A percentile compares a stretch with the other conserved stretches of the same genome.
phyloP scores from a whole-genome alignment of 2,113 vertebrate genomes.

The Ivindomyrus marchei region DNA sequence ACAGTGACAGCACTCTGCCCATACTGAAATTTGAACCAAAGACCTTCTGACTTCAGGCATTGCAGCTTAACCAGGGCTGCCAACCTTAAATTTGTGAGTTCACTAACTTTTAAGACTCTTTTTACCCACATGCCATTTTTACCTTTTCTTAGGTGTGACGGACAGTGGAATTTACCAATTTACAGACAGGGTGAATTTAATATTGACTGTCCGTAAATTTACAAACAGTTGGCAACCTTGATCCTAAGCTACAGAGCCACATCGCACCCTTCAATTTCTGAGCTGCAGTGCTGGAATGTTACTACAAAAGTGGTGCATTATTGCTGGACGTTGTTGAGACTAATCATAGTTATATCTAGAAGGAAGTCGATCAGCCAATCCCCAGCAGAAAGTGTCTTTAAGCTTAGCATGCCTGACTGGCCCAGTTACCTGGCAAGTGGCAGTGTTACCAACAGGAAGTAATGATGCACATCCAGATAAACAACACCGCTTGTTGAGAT shows the following conservation, averaged over 20 bases:
- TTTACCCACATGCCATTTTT: not conserved
- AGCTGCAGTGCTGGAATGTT: not conserved
- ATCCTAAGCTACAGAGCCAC: not conserved
- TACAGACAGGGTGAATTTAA: not conserved
- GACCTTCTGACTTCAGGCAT: not conserved
- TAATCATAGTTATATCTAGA: not conserved
- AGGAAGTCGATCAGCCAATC: not conserved
- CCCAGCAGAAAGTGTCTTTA: not conserved
- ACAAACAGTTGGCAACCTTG: not conserved
- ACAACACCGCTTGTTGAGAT: conserved; percentile 24
- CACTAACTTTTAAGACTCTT: not conserved
- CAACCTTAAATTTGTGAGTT: not conserved
- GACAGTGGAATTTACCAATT: not conserved
- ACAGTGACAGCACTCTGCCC: not conserved
- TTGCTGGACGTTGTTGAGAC: not conserved
- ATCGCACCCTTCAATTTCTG: not conserved
- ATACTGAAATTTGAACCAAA: not conserved
- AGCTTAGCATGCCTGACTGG: conserved; percentile 13
- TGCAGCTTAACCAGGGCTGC: not conserved
- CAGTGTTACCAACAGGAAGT: conserved; percentile 21
- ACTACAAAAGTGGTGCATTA: not conserved
- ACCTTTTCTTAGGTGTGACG: not conserved
- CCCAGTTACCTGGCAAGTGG: conserved; percentile 34
- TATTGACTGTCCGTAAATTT: not conserved
- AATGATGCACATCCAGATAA: conserved; percentile 26